A percentile compares a stretch with the other conserved stretches of the same genome.
Conservation (phyloP, 2,797 vertebrate genomes). For the Astyanax mexicanus region DNA sequence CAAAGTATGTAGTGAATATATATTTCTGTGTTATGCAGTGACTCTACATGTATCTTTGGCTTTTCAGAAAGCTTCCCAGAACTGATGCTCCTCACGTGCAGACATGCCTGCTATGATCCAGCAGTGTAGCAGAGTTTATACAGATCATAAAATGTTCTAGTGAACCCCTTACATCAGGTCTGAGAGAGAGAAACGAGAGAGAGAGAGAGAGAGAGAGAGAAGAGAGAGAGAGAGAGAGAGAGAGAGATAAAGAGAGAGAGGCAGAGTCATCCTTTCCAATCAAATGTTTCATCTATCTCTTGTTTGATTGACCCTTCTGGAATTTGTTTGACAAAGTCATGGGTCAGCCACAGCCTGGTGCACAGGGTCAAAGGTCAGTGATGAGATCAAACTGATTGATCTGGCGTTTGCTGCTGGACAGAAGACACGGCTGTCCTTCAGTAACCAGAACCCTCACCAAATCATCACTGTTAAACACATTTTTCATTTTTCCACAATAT, state of each 20-base stretch:
- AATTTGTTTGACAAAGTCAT: constrained; percentile 15
- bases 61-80: too few species aligned
- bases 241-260: too few species aligned
- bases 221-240: too few species aligned
- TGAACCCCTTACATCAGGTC: neutral
- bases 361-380: constrained; percentile 29
- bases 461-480: too few species aligned
- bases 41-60: neutral
- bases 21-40: too few species aligned
- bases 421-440: neutral
- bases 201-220: too few species aligned
- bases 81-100: too few species aligned
- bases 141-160: neutral
- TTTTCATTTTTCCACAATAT: too few species aligned
- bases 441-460: neutral
- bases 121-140: too few species aligned
- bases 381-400: neutral
- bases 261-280: neutral
- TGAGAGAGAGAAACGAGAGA: too few species aligned
- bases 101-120: too few species aligned
- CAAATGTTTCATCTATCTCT: neutral
- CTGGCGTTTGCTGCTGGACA: constrained; percentile 18
- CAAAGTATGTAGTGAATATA: too few species aligned
- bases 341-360: neutral
- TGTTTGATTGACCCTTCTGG: neutral